Percentiles rank a stretch among this genome's conserved stretches.
Evolutionary conservation across 2,888 invertebrate species (phyloP).

Genomic region (Blomia tropicalis): DNA sequence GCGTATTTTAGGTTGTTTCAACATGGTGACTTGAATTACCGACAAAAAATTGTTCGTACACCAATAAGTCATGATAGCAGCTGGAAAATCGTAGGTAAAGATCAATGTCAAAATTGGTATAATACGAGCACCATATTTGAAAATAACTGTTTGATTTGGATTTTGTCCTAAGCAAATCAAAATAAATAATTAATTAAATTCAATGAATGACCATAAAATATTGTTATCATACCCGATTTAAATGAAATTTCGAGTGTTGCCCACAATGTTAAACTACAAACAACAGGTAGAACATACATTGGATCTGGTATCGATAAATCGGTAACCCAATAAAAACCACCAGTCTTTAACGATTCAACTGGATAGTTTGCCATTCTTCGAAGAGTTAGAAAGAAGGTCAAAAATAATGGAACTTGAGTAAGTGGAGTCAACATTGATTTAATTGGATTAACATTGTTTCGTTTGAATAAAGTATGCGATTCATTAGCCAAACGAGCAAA

Average conservation of each 20-base stretch:
- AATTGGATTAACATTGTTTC: constrained; percentile 59
- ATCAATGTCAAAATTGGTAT: constrained; percentile 16
- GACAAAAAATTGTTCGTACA: constrained; percentile 69
- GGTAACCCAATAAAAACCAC: constrained; percentile 79
- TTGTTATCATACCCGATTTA: constrained; percentile 18
- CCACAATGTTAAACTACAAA: constrained; percentile 65
- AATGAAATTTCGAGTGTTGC: constrained; percentile 54
- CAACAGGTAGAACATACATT: constrained; percentile 62
- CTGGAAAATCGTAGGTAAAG: constrained; percentile 24
- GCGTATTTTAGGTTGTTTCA: constrained; percentile 57
- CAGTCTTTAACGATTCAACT: constrained; percentile 69
- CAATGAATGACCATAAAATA: not conserved
- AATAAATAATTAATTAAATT: not conserved
- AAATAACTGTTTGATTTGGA: not conserved
- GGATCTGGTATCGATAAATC: constrained; percentile 84
- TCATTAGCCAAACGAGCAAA: constrained; percentile 50
- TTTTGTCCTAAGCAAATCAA: constrained; percentile 5
- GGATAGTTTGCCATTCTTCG: constrained; percentile 74
- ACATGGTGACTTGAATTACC: constrained; percentile 56
- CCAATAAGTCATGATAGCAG: constrained; percentile 78
- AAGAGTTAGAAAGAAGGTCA: constrained; percentile 77
- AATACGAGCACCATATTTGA: not conserved
- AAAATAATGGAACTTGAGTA: constrained; percentile 53
- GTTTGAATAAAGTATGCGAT: constrained; percentile 62
- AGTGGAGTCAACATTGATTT: constrained; percentile 49